A percentile compares a stretch with the other conserved stretches of the same genome.
phyloP scores from a whole-genome alignment of 1,140 invertebrate species.

The Dendrolimus punctatus region DNA sequence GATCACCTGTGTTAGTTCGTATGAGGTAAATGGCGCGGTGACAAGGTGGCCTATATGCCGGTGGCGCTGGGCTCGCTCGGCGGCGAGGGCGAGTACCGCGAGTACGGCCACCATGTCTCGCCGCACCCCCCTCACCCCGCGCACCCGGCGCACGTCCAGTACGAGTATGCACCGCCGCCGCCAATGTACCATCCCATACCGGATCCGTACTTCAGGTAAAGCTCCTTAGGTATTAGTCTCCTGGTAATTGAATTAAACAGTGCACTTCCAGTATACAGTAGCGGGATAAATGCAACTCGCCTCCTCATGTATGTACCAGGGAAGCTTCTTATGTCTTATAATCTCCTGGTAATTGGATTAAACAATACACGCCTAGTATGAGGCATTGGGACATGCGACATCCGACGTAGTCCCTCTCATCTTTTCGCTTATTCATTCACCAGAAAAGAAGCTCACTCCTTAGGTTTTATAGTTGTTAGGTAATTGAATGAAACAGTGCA shows the following conservation, averaged over 20 bases:
- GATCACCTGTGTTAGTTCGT: constrained; percentile 4
- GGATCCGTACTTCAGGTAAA: constrained; percentile 60
- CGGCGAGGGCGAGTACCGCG: constrained; percentile 64
- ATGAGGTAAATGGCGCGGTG: constrained; percentile 44
- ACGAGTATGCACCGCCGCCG: constrained; percentile 60
- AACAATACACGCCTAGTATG: too few relatives aligned
- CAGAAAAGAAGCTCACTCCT: too few relatives aligned
- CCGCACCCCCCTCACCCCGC: constrained; percentile 35
- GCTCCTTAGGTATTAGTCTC: neutral
- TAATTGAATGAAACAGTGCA: too few relatives aligned
- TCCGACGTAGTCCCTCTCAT: too few relatives aligned
- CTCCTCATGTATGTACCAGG: neutral
- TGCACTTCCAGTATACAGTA: too few relatives aligned
- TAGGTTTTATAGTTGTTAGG: too few relatives aligned
- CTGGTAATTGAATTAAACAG: constrained; percentile 1
- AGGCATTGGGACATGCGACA: too few relatives aligned
- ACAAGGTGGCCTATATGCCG: constrained; percentile 67
- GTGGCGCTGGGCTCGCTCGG: constrained; percentile 66
- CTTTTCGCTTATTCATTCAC: too few relatives aligned
- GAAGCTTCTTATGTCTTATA: too few relatives aligned
- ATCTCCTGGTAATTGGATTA: too few relatives aligned
- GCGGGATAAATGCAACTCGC: neutral
- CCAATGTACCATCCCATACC: constrained; percentile 57
- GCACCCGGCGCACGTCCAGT: constrained; percentile 37
- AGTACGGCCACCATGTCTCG: constrained; percentile 58